Conservation (phyloP, 2,113 vertebrate genomes). For the human region GRCh38 chr5:168356501-168357000, state of each 20-base stretch:
- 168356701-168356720: neutral
- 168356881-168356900: neutral
- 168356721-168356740: neutral
- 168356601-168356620: neutral
- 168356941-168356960: neutral
- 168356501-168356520: no score
- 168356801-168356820: neutral
- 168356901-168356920: neutral
- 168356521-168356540: neutral
- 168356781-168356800: neutral
- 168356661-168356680: neutral
- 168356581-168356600: neutral
- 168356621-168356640: neutral
- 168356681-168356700: neutral
- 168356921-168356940: neutral
- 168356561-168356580: neutral
- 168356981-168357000: rapidly evolving
- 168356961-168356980: neutral
- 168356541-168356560: neutral
- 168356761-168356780: neutral
- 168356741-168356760: neutral
- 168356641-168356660: neutral
- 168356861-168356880: neutral
- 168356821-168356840: neutral
- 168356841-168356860: neutral